Conservation (phyloP, 2,797 vertebrate genomes). For the Chiloscyllium punctatum region DNA sequence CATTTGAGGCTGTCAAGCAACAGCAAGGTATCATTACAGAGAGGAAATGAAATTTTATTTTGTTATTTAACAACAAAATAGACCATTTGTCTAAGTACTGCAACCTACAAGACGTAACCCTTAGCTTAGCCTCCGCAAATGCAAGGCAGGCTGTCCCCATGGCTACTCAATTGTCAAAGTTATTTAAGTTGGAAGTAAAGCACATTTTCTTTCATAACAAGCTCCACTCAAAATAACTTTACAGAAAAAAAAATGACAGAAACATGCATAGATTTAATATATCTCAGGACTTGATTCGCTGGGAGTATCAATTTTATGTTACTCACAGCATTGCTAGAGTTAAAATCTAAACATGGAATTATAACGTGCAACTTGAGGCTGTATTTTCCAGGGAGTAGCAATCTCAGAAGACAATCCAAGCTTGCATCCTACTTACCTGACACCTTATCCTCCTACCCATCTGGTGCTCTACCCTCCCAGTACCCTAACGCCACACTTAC, state of each 20-base stretch:
- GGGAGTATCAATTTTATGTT: background rate
- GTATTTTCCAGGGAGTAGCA: no score
- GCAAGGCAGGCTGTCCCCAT: background rate
- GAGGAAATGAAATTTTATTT: conserved; percentile 20
- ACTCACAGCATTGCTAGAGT: background rate
- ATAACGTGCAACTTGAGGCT: no score
- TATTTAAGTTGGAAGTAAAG: background rate
- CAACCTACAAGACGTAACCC: background rate
- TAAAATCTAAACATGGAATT: background rate
- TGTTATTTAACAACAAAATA: conserved; percentile 20
- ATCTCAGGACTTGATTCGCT: background rate
- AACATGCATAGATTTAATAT: background rate
- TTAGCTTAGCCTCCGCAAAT: background rate
- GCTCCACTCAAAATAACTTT: no score
- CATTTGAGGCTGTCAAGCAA: background rate
- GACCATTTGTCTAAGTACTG: conserved; percentile 1
- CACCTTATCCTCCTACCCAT: no score
- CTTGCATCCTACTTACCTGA: no score
- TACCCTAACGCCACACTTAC: no score
- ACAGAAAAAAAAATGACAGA: background rate
- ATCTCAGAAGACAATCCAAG: no score
- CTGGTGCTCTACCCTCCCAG: no score
- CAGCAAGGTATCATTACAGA: background rate
- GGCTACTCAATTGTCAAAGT: background rate
- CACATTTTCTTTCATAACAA: background rate